Evolutionary conservation across 2,888 invertebrate genomes (phyloP), one percentile per base, ranked within the genome.

Genomic region (Heteropelma amictum): DNA sequence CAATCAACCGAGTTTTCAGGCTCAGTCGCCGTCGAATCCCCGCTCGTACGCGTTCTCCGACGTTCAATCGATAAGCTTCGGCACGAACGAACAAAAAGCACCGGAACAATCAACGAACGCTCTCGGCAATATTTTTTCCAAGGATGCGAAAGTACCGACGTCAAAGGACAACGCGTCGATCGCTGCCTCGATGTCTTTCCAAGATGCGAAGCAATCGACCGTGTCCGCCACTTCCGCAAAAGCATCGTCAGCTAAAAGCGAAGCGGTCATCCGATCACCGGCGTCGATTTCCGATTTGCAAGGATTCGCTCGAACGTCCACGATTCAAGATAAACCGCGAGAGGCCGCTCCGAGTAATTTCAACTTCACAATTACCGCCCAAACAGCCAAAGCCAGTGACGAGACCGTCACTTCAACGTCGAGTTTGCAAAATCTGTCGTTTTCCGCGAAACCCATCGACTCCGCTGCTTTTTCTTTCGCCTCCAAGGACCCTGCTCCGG

Each of bases 371-470:
- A 70, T 35, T 38, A 17, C 73, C 12, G n/a, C 33, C 8, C 79
- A 81, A 51, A 26, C 69, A 4, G 21, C 77, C 3, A 73, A 74
- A 17, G 21, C 74, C 0, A 69, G 72, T 14, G 54, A 47, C n/a
- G 74, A 70, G 21, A 33, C 60, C 1, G 45, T 38, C 8, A 51
- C 77, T 0, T 53, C 77, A 10, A 26, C 78, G 33, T 61, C 76
- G 7, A 73, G 10, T 21, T 49, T 76, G 3, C 78, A 77, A 53
- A 65, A 67, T 51, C 81, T 83, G 58, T 84, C 84, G 1, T 84
- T 83, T 19, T 79, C 81, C 17, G 73, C 80, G 2, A 84, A 83
- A 49, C 61, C 83, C 1, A 56, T 76, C 0, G 75, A 74, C 51
- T 10, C 68, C 2, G 72, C 78, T 7, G 71, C 75, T 3, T 68